Percentiles rank a stretch among this genome's conserved stretches.
Conservation (phyloP, 35 echinoderm and acorn worm species). For the Anneissia japonica region DNA sequence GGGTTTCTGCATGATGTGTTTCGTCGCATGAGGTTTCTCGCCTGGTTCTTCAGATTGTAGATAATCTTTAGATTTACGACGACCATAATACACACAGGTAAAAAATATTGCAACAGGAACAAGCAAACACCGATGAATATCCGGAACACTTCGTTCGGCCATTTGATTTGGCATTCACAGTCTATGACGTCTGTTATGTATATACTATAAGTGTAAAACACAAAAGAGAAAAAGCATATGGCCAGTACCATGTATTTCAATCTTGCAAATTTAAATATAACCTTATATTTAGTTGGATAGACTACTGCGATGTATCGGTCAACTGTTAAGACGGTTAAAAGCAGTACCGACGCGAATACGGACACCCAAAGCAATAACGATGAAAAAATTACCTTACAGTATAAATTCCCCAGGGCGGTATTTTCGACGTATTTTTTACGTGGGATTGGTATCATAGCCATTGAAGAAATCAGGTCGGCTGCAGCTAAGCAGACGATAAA, state of each 20-base stretch:
- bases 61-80: constrained; percentile 46
- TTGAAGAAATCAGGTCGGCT: constrained; percentile 73
- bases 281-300: constrained; percentile 56
- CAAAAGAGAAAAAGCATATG: constrained; percentile 44
- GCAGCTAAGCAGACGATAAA: constrained; percentile 67
- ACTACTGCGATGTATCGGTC: constrained; percentile 80
- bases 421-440: not conserved
- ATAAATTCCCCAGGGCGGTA: constrained; percentile 47
- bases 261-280: constrained; percentile 32
- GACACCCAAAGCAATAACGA: constrained; percentile 64
- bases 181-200: constrained; percentile 7
- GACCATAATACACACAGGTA: constrained; percentile 77
- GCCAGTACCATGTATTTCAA: constrained; percentile 19
- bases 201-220: constrained; percentile 32
- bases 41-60: constrained; percentile 26
- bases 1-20: not conserved
- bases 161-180: constrained; percentile 36
- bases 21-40: not conserved
- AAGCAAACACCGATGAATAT: constrained; percentile 37
- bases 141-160: constrained; percentile 7
- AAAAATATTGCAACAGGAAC: constrained; percentile 57
- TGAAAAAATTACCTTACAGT: constrained; percentile 62
- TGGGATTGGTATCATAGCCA: constrained; percentile 59
- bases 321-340: constrained; percentile 54
- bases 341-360: constrained; percentile 58